phyloP scores from a whole-genome alignment of 2,113 vertebrate genomes.

The Hystrix cristata region DNA sequence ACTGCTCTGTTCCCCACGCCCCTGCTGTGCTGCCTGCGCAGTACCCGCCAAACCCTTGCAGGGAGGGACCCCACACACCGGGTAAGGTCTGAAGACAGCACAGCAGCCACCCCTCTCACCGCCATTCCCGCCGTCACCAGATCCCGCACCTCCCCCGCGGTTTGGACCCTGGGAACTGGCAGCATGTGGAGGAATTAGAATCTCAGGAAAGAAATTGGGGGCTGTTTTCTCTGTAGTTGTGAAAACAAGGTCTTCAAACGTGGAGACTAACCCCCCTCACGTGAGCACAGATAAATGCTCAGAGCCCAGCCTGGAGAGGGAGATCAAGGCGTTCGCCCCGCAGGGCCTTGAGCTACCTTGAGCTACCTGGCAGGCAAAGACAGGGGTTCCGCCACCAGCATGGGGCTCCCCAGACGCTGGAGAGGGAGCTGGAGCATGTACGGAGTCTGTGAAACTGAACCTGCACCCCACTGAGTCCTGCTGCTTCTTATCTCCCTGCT shows the following conservation, averaged over 20 bases:
- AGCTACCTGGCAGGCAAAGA: conserved; percentile 47
- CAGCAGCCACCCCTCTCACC: conserved; percentile 73
- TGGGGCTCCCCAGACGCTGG: conserved; percentile 41
- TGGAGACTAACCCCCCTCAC: conserved; percentile 66
- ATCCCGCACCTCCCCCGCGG: conserved; percentile 66
- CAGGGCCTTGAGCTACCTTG: conserved; percentile 60
- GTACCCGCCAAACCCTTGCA: neutral
- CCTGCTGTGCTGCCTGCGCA: conserved; percentile 40
- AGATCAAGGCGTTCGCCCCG: conserved; percentile 51
- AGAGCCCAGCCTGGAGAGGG: conserved; percentile 63
- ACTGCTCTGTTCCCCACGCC: conserved; percentile 71
- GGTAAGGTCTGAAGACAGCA: conserved; percentile 80
- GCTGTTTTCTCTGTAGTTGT: conserved; percentile 68
- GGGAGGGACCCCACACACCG: conserved; percentile 73
- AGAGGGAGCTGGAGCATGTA: conserved; percentile 54
- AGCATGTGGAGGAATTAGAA: conserved; percentile 71
- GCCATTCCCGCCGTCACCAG: conserved; percentile 43
- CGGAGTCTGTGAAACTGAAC: conserved; percentile 67
- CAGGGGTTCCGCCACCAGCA: conserved; percentile 62
- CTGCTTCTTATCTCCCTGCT: conserved; percentile 70
- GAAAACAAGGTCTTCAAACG: conserved; percentile 74
- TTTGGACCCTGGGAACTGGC: conserved; percentile 71
- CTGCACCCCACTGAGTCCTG: conserved; percentile 69
- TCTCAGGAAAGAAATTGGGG: conserved; percentile 86
- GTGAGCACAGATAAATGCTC: conserved; percentile 79